A percentile compares a stretch with the other conserved stretches of the same genome.
Conservation (phyloP, 1,140 invertebrate genomes). For the Tigriopus japonicus region DNA sequence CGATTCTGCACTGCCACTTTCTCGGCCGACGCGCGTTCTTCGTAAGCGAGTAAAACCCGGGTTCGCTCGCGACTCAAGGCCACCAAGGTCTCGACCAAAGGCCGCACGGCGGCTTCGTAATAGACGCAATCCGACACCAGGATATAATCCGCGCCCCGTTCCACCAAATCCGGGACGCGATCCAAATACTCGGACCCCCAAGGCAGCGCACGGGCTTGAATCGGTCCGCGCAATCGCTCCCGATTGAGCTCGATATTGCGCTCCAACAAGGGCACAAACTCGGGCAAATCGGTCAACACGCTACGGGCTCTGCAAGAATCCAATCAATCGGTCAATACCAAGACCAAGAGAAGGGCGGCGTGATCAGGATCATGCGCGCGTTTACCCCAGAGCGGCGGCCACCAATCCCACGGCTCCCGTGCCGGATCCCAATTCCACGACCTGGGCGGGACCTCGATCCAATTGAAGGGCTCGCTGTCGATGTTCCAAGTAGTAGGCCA, state of each 20-base stretch:
- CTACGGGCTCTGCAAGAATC: not conserved
- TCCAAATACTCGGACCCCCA: not conserved
- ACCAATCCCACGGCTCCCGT: not conserved
- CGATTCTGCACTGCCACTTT: too few species aligned
- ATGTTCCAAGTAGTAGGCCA: constrained; percentile 1
- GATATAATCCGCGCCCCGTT: not conserved
- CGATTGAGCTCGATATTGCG: not conserved
- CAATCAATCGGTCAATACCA: not conserved
- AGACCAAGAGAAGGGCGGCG: not conserved
- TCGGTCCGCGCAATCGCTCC: not conserved
- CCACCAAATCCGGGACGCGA: not conserved
- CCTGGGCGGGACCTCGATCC: not conserved
- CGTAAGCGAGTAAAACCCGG: not conserved
- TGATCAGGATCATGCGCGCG: too few species aligned
- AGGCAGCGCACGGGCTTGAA: not conserved
- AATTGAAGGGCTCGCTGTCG: not conserved
- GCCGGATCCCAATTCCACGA: constrained; percentile 1
- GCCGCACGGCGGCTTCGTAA: not conserved
- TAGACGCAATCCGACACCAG: constrained; percentile 7
- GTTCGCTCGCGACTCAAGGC: not conserved
- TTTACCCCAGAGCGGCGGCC: constrained; percentile 10
- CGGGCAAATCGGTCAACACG: not conserved
- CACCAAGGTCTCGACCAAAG: not conserved
- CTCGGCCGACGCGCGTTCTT: not conserved
- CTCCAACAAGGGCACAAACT: not conserved